phyloP scores from a whole-genome alignment of 2,113 vertebrate genomes.

The Clarias magur region DNA sequence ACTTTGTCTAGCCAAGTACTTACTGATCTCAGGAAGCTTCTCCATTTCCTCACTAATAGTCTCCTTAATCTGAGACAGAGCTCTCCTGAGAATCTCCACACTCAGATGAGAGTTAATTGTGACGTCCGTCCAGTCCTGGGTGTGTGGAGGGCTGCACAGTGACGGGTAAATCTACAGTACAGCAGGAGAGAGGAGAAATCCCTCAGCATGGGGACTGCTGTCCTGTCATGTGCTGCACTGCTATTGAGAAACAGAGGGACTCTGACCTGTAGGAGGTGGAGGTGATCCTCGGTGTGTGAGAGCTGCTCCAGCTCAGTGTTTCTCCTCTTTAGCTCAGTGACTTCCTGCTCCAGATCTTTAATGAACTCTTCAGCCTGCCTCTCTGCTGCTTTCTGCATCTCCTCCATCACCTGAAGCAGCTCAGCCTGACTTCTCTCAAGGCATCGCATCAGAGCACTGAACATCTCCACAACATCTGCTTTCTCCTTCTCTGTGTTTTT shows the following conservation, averaged over 20 bases:
- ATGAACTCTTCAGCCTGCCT: background rate
- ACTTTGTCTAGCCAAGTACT: too few species aligned
- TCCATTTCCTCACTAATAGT: background rate
- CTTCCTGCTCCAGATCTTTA: background rate
- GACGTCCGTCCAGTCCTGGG: background rate
- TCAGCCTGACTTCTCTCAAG: background rate
- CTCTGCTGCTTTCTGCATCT: background rate
- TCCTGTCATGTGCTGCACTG: background rate
- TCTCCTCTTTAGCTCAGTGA: background rate
- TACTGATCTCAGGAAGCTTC: background rate
- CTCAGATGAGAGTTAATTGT: background rate
- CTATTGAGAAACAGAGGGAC: background rate
- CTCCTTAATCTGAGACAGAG: slow-evolving; percentile 19
- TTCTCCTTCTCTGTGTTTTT: background rate
- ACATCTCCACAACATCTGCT: background rate
- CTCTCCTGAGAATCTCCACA: background rate
- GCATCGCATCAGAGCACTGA: background rate
- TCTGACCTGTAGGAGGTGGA: background rate
- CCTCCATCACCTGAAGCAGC: background rate
- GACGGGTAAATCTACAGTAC: background rate
- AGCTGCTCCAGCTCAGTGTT: background rate
- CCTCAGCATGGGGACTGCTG: slow-evolving; percentile 4
- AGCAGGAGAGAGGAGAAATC: slow-evolving; percentile 1
- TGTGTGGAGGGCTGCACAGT: background rate
- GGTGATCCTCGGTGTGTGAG: background rate